phyloP scores from a whole-genome alignment of 1,140 invertebrate species.

The Heliconius melpomene region DNA sequence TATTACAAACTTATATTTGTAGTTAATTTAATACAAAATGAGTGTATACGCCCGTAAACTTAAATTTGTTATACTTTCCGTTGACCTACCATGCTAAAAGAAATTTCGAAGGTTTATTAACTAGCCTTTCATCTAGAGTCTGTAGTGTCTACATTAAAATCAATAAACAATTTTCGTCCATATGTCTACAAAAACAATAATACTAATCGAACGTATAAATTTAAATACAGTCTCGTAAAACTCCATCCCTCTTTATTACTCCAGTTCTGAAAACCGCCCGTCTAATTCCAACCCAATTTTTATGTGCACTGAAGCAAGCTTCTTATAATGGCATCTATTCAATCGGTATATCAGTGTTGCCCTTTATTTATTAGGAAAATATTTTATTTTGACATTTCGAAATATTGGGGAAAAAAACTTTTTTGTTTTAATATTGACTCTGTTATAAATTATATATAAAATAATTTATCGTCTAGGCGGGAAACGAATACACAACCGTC shows the following conservation, averaged over 20 bases:
- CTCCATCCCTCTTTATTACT: constrained; percentile 29
- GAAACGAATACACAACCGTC: too few relatives aligned
- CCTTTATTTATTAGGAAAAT: constrained; percentile 31
- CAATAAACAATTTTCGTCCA: too few relatives aligned
- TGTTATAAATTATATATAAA: too few relatives aligned
- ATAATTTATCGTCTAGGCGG: too few relatives aligned
- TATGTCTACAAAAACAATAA: background rate
- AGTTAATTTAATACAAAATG: too few relatives aligned
- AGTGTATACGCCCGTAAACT: too few relatives aligned
- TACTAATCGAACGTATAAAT: constrained; percentile 3
- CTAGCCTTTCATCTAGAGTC: too few relatives aligned
- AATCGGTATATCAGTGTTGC: constrained; percentile 41
- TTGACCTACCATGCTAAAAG: too few relatives aligned
- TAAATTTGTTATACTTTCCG: too few relatives aligned
- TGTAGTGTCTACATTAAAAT: too few relatives aligned
- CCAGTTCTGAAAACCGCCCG: constrained; percentile 25
- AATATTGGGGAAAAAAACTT: background rate
- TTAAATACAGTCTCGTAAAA: constrained; percentile 10
- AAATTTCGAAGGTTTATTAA: too few relatives aligned
- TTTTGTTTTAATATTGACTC: background rate
- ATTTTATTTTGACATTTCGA: background rate
- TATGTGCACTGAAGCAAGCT: constrained; percentile 46
- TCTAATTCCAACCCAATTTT: constrained; percentile 44
- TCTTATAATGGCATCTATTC: constrained; percentile 48
- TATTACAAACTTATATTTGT: too few relatives aligned